These are phyloP conservation scores for Chrosomus eos DNA, from an alignment of 2,797 vertebrate genomes.

Conservation along the genomic window DNA sequence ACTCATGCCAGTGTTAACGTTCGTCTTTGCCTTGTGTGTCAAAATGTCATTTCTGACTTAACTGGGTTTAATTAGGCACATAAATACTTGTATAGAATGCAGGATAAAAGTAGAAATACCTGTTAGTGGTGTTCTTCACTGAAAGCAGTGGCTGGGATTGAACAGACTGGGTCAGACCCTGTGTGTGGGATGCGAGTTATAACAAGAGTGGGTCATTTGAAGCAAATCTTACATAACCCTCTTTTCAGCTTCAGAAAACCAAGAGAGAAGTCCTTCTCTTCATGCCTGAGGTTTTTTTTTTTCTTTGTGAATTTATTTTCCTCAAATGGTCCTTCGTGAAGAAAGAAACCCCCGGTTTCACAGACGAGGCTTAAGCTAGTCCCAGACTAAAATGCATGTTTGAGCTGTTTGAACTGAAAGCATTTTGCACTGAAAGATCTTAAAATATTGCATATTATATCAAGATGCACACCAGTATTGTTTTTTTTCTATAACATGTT, in stretches of 20 bases:
- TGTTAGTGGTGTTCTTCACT: slow-evolving; percentile 18
- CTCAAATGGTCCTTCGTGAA: background rate
- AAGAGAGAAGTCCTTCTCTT: slow-evolving; percentile 42
- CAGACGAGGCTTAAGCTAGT: background rate
- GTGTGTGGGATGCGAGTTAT: slow-evolving; percentile 59
- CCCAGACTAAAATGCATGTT: background rate
- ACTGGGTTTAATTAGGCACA: background rate
- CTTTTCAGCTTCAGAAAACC: slow-evolving; percentile 48
- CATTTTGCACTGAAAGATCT: background rate
- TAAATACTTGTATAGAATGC: background rate
- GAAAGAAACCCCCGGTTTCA: background rate
- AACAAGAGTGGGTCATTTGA: slow-evolving; percentile 56
- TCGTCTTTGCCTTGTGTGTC: background rate
- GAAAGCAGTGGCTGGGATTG: slow-evolving; percentile 49
- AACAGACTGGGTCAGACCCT: slow-evolving; percentile 60
- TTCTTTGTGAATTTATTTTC: background rate
- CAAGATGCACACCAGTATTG: background rate
- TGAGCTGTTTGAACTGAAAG: background rate
- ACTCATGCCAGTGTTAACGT: no score
- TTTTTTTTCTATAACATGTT: background rate
- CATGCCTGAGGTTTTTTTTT: background rate
- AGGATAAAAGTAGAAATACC: slow-evolving; percentile 5
- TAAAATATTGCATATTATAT: background rate
- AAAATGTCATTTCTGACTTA: background rate
- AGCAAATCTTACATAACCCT: slow-evolving; percentile 58